Evolutionary conservation across 2,797 vertebrate species (phyloP).

Genomic region (Pygocentrus nattereri): DNA sequence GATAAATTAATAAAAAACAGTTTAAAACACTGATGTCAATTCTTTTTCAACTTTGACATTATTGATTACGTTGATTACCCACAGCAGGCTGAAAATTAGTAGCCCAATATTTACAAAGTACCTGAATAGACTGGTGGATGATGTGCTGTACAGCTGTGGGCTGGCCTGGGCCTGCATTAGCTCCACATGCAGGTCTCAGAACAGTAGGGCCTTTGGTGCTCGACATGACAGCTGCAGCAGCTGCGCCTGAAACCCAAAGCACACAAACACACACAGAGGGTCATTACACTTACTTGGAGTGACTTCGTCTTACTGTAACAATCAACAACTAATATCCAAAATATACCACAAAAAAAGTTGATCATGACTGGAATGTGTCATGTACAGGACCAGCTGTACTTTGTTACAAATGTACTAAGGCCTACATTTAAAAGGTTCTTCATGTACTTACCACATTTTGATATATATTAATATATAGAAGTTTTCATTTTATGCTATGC

Average conservation of each 20-base stretch:
- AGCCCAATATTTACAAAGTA: constrained; percentile 41
- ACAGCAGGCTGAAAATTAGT: too few relatives aligned
- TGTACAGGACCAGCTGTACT: not conserved
- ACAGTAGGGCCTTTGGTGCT: constrained; percentile 95
- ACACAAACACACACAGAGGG: constrained; percentile 3
- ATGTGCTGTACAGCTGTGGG: constrained; percentile 92
- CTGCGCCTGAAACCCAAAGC: constrained; percentile 83
- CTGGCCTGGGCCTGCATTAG: constrained; percentile 87
- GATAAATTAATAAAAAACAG: too few relatives aligned
- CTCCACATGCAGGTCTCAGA: constrained; percentile 89
- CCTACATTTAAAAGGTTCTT: too few relatives aligned
- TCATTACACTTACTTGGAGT: not conserved
- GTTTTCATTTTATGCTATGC: too few relatives aligned
- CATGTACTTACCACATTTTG: too few relatives aligned
- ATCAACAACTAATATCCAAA: not conserved
- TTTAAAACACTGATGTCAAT: too few relatives aligned
- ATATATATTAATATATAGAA: too few relatives aligned
- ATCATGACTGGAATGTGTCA: not conserved
- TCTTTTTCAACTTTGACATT: too few relatives aligned
- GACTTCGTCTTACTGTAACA: not conserved
- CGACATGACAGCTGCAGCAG: constrained; percentile 97
- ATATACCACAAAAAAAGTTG: not conserved
- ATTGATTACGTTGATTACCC: too few relatives aligned
- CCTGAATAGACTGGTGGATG: constrained; percentile 96
- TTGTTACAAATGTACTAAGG: too few relatives aligned